A percentile compares a stretch with the other conserved stretches of the same genome.
These are phyloP conservation scores for Trichogramma evanescens DNA, from an alignment of 2,888 invertebrate genomes.

Conservation along the genomic window DNA sequence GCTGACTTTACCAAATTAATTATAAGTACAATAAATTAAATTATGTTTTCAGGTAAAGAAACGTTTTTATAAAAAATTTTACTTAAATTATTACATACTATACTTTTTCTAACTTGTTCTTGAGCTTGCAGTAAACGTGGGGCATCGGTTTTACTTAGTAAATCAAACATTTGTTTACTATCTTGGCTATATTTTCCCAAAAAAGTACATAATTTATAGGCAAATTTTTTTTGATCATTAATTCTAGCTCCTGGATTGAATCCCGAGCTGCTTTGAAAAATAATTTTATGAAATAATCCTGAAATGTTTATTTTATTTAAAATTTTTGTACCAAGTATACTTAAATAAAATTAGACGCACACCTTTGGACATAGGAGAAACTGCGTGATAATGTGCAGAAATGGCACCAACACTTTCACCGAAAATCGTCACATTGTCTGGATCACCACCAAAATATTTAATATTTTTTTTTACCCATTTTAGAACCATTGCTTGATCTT, in stretches of 20 bases:
- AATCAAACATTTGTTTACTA: constrained; percentile 22
- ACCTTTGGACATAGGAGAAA: constrained; percentile 27
- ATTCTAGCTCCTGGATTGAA: constrained; percentile 15
- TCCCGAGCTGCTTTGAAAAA: constrained; percentile 19
- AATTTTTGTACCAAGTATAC: neutral
- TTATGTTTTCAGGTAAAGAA: neutral
- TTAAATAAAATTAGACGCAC: neutral
- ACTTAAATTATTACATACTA: neutral
- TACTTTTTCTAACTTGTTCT: constrained; percentile 1
- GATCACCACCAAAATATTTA: constrained; percentile 20
- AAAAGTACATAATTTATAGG: constrained; percentile 12
- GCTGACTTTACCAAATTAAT: too few species aligned
- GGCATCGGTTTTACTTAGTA: constrained; percentile 22
- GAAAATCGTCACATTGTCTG: constrained; percentile 20
- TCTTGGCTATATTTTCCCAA: constrained; percentile 22
- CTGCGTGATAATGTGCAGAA: constrained; percentile 23
- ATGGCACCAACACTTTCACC: constrained; percentile 23
- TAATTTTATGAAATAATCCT: constrained; percentile 25
- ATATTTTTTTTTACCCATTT: constrained; percentile 21
- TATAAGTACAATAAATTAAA: neutral
- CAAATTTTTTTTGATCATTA: constrained; percentile 6
- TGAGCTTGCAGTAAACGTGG: constrained; percentile 18
- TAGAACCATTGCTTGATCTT: constrained; percentile 21
- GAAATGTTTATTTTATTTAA: neutral
- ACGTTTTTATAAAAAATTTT: constrained; percentile 3